A percentile compares a stretch with the other conserved stretches of the same genome.
These are phyloP conservation scores for Tyrophagus putrescentiae DNA, from an alignment of 1,140 invertebrate species.

Conservation along the genomic window DNA sequence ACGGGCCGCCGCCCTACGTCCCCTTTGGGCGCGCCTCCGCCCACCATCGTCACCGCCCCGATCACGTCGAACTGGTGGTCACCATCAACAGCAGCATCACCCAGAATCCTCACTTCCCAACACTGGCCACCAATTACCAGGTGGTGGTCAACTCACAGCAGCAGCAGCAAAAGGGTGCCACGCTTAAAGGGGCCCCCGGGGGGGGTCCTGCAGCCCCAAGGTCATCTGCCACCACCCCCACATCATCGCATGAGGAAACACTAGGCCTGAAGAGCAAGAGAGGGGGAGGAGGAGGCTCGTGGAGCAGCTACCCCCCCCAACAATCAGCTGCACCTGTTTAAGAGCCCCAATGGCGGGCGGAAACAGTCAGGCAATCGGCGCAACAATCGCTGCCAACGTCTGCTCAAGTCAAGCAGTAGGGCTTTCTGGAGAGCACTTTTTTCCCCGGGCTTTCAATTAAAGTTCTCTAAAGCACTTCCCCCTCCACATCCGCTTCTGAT, in stretches of 20 bases:
- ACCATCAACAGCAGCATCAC: background rate
- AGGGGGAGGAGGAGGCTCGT: background rate
- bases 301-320: no score
- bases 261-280: background rate
- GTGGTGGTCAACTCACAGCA: background rate
- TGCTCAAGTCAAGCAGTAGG: background rate
- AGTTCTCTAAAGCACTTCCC: slow-evolving; percentile 44
- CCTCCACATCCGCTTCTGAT: slow-evolving; percentile 48
- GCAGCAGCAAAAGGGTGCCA: background rate
- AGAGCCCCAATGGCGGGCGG: background rate
- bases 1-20: slow-evolving; percentile 14
- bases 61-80: background rate
- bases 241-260: background rate
- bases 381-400: background rate
- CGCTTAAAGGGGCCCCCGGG: background rate
- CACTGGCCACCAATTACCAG: background rate
- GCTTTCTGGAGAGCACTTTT: slow-evolving; percentile 32
- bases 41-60: background rate
- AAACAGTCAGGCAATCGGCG: background rate
- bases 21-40: background rate
- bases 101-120: background rate
- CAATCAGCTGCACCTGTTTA: no score
- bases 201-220: background rate
- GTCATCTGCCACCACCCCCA: background rate
- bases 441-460: slow-evolving; percentile 36